Conservation (phyloP, 1,140 invertebrate genomes). For the Drosophila dunni region DNA sequence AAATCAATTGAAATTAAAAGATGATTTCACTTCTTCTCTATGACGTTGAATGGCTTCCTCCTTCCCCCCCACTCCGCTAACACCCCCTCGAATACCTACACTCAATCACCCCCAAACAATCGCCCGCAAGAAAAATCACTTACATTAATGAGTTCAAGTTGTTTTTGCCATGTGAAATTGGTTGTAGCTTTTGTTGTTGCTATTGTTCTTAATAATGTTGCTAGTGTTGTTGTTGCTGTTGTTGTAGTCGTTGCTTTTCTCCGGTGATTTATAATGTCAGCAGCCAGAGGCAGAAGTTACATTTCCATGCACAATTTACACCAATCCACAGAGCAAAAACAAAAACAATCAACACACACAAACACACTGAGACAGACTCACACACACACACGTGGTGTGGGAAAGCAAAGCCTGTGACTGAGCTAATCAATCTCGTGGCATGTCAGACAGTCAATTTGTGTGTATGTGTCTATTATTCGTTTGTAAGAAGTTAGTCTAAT, state of each 20-base stretch:
- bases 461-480: conserved; percentile 72
- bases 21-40: conserved; percentile 63
- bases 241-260: conserved; percentile 25
- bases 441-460: conserved; percentile 80
- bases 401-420: conserved; percentile 67
- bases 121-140: conserved; percentile 81
- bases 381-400: conserved; percentile 21
- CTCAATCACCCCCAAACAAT: conserved; percentile 17
- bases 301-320: conserved; percentile 83
- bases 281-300: conserved; percentile 76
- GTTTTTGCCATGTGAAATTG: conserved; percentile 67
- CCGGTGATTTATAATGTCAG: conserved; percentile 82
- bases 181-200: conserved; percentile 41
- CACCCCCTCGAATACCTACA: not conserved
- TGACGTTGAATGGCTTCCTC: not conserved
- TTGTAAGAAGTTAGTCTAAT: conserved; percentile 83
- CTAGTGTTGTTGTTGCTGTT: not conserved
- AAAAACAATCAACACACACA: conserved; percentile 47
- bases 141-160: conserved; percentile 83
- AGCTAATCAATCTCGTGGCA: conserved; percentile 81
- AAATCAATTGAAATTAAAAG: conserved; percentile 83
- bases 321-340: conserved; percentile 69
- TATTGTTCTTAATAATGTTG: conserved; percentile 26
- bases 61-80: not conserved
- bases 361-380: conserved; percentile 15